phyloP scores from a whole-genome alignment of 1,140 invertebrate species.

The Cylas formicarius region DNA sequence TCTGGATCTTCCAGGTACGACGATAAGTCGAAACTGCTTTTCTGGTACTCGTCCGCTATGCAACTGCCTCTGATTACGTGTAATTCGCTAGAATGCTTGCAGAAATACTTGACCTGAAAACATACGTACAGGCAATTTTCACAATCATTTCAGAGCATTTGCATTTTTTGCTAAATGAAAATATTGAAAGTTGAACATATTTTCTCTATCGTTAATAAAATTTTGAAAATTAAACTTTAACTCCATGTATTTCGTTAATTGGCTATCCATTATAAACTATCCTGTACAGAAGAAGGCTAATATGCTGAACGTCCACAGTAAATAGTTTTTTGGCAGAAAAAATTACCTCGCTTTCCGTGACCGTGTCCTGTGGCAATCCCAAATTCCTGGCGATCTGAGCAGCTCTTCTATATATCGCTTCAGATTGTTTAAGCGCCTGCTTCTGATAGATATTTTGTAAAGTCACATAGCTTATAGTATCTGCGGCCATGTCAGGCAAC shows the following conservation, averaged over 20 bases:
- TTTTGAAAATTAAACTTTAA: too few species aligned
- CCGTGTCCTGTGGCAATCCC: slow-evolving; percentile 61
- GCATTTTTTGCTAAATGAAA: too few species aligned
- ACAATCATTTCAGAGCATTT: too few species aligned
- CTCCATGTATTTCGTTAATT: too few species aligned
- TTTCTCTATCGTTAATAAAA: too few species aligned
- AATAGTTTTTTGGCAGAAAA: too few species aligned
- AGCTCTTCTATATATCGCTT: slow-evolving; percentile 72
- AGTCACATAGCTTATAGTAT: slow-evolving; percentile 85
- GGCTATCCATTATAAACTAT: too few species aligned
- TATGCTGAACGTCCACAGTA: too few species aligned
- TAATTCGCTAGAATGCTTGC: slow-evolving; percentile 76
- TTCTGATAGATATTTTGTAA: slow-evolving; percentile 85
- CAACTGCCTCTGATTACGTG: slow-evolving; percentile 71
- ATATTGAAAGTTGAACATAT: too few species aligned
- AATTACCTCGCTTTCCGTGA: slow-evolving; percentile 68
- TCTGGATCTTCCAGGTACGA: slow-evolving; percentile 65
- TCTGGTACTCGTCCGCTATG: slow-evolving; percentile 68
- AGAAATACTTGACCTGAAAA: slow-evolving; percentile 62
- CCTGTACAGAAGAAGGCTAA: too few species aligned
- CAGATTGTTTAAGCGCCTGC: slow-evolving; percentile 75
- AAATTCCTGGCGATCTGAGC: slow-evolving; percentile 71
- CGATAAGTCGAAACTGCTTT: slow-evolving; percentile 30
- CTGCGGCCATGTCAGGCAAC: slow-evolving; percentile 97
- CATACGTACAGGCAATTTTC: too few species aligned